phyloP scores from a whole-genome alignment of 1,140 invertebrate genomes.

The Delia radicum region DNA sequence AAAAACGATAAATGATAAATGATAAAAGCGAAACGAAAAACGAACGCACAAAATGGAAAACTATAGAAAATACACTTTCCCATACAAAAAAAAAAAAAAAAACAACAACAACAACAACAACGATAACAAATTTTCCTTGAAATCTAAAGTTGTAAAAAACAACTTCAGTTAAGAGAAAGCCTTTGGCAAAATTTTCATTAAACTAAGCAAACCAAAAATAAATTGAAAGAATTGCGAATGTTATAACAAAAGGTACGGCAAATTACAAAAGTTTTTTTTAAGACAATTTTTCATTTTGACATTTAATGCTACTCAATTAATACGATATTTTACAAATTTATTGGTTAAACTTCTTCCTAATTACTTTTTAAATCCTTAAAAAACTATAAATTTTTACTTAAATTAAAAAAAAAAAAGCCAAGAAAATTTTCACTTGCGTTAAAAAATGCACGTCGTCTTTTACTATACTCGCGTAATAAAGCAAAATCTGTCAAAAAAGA shows the following conservation, averaged over 20 bases:
- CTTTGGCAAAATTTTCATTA: neutral
- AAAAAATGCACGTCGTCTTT: constrained; percentile 15
- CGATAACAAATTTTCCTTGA: neutral
- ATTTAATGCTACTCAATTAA: neutral
- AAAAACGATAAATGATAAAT: neutral
- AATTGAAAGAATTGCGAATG: neutral
- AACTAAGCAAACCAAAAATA: no score
- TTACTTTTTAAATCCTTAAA: neutral
- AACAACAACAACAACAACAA: no score
- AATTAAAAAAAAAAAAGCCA: constrained; percentile 2
- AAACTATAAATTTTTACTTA: neutral
- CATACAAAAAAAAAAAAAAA: no score
- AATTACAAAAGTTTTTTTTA: neutral
- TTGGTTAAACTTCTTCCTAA: neutral
- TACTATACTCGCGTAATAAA: constrained; percentile 16
- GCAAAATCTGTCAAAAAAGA: constrained; percentile 16
- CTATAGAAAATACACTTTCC: neutral
- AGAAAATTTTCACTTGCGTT: constrained; percentile 14
- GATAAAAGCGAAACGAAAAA: neutral
- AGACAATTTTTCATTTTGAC: no score
- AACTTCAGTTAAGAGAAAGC: neutral
- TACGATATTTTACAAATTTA: neutral
- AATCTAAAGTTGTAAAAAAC: neutral
- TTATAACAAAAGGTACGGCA: neutral
- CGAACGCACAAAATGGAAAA: neutral